phyloP scores from a whole-genome alignment of 2,888 invertebrate genomes.

The Drosophila kambysellisi region DNA sequence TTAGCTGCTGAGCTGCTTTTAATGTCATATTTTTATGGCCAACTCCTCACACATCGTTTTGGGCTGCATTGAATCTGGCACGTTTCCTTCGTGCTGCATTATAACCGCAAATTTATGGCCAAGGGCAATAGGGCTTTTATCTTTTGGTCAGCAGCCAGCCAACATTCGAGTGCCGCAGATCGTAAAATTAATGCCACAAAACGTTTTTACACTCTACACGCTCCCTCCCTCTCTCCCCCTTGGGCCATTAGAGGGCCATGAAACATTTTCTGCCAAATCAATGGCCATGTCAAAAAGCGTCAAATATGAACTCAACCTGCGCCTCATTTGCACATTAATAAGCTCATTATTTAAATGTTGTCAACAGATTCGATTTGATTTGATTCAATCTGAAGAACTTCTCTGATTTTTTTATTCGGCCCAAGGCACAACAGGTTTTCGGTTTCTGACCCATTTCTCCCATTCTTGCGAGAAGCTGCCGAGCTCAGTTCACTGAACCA shows the following conservation, averaged over 20 bases:
- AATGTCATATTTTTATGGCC: slow-evolving; percentile 65
- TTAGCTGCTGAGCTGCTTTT: slow-evolving; percentile 58
- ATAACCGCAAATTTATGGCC: slow-evolving; percentile 57
- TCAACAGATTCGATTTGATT: slow-evolving; percentile 31
- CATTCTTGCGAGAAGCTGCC: slow-evolving; percentile 12
- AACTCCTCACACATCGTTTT: slow-evolving; percentile 49
- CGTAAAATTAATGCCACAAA: slow-evolving; percentile 65
- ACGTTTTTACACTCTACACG: slow-evolving; percentile 22
- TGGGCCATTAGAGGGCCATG: slow-evolving; percentile 52
- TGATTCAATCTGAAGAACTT: slow-evolving; percentile 14
- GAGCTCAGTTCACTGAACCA: slow-evolving; percentile 68
- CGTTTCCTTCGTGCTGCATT: slow-evolving; percentile 40
- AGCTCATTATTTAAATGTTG: slow-evolving; percentile 66
- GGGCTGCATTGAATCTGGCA: slow-evolving; percentile 56
- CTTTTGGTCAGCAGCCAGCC: slow-evolving; percentile 54
- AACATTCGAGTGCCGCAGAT: slow-evolving; percentile 18
- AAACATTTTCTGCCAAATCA: slow-evolving; percentile 53
- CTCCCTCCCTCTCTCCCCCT: slow-evolving; percentile 9
- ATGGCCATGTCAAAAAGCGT: slow-evolving; percentile 60
- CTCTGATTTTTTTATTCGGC: slow-evolving; percentile 7
- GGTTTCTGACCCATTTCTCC: slow-evolving; percentile 65
- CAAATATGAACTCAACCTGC: slow-evolving; percentile 49
- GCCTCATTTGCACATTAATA: slow-evolving; percentile 74
- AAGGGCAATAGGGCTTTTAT: slow-evolving; percentile 56
- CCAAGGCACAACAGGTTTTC: slow-evolving; percentile 59